Conservation (phyloP, 2,888 invertebrate genomes). For the Caenorhabditis becei region DNA sequence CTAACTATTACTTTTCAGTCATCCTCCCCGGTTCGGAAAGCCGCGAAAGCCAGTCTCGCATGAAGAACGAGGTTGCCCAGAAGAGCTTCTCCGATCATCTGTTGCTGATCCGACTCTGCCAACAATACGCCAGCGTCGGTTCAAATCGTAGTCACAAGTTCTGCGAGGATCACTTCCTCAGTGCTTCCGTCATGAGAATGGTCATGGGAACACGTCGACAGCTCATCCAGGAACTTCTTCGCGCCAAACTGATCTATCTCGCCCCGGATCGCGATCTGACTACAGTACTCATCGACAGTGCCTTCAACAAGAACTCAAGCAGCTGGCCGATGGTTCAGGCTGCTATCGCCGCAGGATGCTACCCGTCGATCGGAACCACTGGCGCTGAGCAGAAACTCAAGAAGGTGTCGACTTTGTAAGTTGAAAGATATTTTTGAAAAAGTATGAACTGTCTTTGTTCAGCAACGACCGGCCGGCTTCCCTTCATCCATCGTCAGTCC, state of each 20-base stretch:
- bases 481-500: conserved; percentile 76
- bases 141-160: conserved; percentile 35
- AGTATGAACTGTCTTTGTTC: conserved; percentile 17
- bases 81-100: conserved; percentile 93
- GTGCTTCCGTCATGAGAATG: conserved; percentile 91
- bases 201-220: conserved; percentile 88
- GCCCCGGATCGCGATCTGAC: not conserved
- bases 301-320: conserved; percentile 84
- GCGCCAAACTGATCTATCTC: conserved; percentile 69
- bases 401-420: conserved; percentile 76
- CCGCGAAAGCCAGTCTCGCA: conserved; percentile 83
- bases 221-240: conserved; percentile 75
- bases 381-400: conserved; percentile 82
- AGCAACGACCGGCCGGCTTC: conserved; percentile 65
- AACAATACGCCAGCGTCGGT: conserved; percentile 38
- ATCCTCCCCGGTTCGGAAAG: conserved; percentile 65
- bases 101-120: conserved; percentile 86
- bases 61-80: conserved; percentile 87
- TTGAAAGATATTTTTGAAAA: not conserved
- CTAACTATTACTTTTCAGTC: conserved; percentile 81
- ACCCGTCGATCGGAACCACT: conserved; percentile 90
- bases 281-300: not conserved
- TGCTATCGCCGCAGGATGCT: conserved; percentile 91
- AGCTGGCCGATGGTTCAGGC: conserved; percentile 94
- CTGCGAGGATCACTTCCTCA: conserved; percentile 88